Base-by-base conservation (phyloP, 2,797 vertebrate species). In the Triplophysa bombifrons region DNA sequence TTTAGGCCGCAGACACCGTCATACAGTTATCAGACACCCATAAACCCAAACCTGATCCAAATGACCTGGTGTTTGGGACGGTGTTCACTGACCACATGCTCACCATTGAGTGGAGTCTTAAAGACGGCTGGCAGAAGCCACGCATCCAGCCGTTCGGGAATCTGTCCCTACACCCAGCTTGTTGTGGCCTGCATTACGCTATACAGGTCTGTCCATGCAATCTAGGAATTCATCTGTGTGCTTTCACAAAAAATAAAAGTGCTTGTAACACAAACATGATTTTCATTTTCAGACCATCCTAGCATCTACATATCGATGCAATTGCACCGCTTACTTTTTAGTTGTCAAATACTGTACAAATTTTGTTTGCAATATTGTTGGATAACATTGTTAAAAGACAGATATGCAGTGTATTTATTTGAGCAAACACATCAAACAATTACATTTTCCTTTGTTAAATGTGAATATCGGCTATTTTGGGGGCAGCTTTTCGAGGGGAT, bases 11-110 rank as follows among this genome's bases (percentile, higher is more conserved):
- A 0, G 96, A 98, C 68, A 87, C 95, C 34, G 88, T 94, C n/a
- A 88, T 97, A 78, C 91, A 92, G 44, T 90, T 91, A 74, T 88
- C 93, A 30, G 85, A 91, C 0, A 67, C 76, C 0, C 90, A 84
- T 11, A 95, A 95, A 70, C 80, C 89, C 67, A 96, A 94, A 51
- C 94, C 93, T 0, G 93, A 95, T 0, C 83, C 90, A 0, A 80
- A 22, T 6, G 87, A 83, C 41, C 84, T 93, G 48, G 86, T 90
- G 13, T 98, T 98, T 38, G 96, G 97, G 74, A 86, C 90, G 0
- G 88, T 91, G 66, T 98, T 97, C 90, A 97, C 95, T 0, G 96
- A 98, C 87, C 96, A 98, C 89, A 98, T 98, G 96, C 82, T 98
- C 85, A 93, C 81, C 5, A 89, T 97, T 16, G 93, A 96, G 84